Evolutionary conservation across 2,113 vertebrate genomes (phyloP), one percentile per base, ranked within the genome.

Genomic region (Cryptotis parvus): DNA sequence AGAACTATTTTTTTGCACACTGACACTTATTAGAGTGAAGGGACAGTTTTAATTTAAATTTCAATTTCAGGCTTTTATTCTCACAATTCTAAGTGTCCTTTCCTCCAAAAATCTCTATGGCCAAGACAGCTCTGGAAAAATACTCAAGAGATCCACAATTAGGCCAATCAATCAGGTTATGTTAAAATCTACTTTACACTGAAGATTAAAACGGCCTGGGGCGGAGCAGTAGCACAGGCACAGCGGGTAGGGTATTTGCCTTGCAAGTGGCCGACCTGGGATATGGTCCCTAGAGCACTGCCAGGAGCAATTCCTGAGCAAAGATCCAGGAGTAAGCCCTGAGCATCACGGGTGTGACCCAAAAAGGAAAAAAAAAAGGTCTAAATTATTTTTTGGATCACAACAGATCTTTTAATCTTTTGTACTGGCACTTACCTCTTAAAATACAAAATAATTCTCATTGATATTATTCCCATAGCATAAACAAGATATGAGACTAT

Each of bases 141-240:
- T 41, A 83, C 66, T 31, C 22, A 65, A n/a, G 81, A 79, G 39
- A 87, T 20, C 27, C 66, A 89, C 77, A 88, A 85, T 35, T 35
- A 65, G 41, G 58, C 12, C 37, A 94, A 52, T 49, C 43, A 87
- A 74, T 49, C 43, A 87, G 69, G 16, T 58, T 4, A 24, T 31
- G 43, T 8, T 69, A 79, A 94, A 89, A 91, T 72, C n/a, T 75
- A 74, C 63, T 84, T 79, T 92, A 89, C 72, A 89, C 16, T 81
- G 33, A 92, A 76, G 16, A 52, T 0, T 45, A 22, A 95, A 95
- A n/a, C n/a, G n/a, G n/a, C n/a, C n/a, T n/a, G n/a, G n/a, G n/a
- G n/a, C n/a, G n/a, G n/a, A n/a, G n/a, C n/a, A n/a, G n/a, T n/a
- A n/a, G n/a, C n/a, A n/a, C n/a, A n/a, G n/a, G n/a, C n/a, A n/a